These are phyloP conservation scores for Andrena hattorfiana DNA, from an alignment of 2,888 invertebrate genomes.

Conservation along the genomic window DNA sequence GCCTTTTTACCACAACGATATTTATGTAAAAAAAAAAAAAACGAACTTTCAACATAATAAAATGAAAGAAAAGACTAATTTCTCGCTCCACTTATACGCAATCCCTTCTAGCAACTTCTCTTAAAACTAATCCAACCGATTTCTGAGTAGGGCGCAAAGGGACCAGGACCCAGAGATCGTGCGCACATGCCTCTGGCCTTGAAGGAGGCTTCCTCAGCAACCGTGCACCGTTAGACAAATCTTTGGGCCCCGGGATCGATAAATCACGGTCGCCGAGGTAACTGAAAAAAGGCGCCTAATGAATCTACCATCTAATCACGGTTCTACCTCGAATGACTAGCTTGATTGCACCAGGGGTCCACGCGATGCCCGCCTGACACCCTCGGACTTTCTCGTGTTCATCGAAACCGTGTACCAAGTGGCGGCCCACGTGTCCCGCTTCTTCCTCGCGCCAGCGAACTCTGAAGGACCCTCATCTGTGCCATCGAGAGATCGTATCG, in stretches of 20 bases:
- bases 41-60: not conserved
- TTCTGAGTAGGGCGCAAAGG: too few relatives aligned
- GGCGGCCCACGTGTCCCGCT: not conserved
- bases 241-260: constrained; percentile 29
- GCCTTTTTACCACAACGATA: not conserved
- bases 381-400: constrained; percentile 35
- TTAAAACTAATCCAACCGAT: too few relatives aligned
- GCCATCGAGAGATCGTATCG: constrained; percentile 44
- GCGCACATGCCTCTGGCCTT: not conserved
- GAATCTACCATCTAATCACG: constrained; percentile 42
- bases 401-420: constrained; percentile 9
- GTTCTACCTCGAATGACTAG: constrained; percentile 44
- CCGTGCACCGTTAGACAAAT: constrained; percentile 18
- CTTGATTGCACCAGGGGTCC: not conserved
- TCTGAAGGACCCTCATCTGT: constrained; percentile 19
- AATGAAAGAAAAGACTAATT: too few relatives aligned
- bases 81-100: too few relatives aligned
- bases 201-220: not conserved
- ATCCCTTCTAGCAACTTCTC: too few relatives aligned
- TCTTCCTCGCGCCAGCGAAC: constrained; percentile 16
- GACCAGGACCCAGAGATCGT: not conserved
- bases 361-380: not conserved
- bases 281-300: constrained; percentile 27
- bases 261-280: constrained; percentile 20
- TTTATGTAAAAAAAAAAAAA: not conserved